Conservation (phyloP, 2,888 invertebrate species). For the Meta bourneti region DNA sequence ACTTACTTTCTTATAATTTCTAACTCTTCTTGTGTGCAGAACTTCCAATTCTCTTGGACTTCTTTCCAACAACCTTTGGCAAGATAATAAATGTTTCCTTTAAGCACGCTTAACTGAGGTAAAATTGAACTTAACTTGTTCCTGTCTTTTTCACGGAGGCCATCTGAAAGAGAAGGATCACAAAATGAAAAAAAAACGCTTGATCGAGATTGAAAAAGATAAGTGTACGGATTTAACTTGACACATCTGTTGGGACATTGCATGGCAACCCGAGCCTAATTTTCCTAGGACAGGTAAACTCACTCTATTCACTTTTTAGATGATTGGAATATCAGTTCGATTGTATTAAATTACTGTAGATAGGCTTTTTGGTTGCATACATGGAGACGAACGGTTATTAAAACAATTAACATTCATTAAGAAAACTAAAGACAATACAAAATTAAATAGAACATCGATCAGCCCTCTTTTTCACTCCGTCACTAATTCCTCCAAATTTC, state of each 20-base stretch:
- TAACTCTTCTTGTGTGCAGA: conserved; percentile 93
- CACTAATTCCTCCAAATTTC: too few species aligned
- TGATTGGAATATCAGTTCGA: too few species aligned
- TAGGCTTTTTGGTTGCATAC: too few species aligned
- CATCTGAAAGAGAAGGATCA: conserved; percentile 85
- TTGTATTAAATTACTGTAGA: too few species aligned
- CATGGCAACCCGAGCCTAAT: too few species aligned
- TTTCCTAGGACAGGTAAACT: too few species aligned
- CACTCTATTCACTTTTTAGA: too few species aligned
- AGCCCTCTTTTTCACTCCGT: too few species aligned
- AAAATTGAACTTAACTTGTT: conserved; percentile 88
- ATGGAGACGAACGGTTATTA: too few species aligned
- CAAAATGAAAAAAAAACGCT: neutral
- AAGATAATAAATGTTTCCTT: conserved; percentile 93
- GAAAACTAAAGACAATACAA: too few species aligned
- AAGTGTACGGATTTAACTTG: neutral
- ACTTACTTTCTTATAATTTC: conserved; percentile 89
- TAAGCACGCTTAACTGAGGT: conserved; percentile 89
- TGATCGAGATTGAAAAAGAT: neutral
- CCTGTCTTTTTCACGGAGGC: conserved; percentile 91
- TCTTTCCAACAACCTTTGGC: conserved; percentile 94
- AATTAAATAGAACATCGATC: neutral
- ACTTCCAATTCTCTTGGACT: conserved; percentile 94
- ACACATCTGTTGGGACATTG: too few species aligned
- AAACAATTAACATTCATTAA: too few species aligned